Base-by-base conservation (phyloP, 2,113 vertebrate species). In the Centropristis striata region DNA sequence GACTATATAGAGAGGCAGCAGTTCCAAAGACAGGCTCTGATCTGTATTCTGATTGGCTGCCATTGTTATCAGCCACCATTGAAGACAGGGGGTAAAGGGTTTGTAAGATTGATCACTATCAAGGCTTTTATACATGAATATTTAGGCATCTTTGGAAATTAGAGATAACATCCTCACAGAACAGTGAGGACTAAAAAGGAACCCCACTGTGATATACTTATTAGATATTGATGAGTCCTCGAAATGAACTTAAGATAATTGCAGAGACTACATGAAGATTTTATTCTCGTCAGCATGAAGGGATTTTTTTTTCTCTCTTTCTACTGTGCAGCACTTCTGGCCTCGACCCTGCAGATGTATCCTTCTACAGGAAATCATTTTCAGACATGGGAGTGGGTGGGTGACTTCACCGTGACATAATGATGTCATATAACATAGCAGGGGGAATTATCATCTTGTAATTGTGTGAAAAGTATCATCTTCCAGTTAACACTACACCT, bases 291-390 rank as follows among this genome's bases (percentile, higher is more conserved):
- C 32, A 32, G 32, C 32, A 4, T 47, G 4, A n/a, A 32, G 27
- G 20, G n/a, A 60, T 13, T n/a, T 59, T 13, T n/a, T 59, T 13
- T 4, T 1, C 21, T 4, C 4, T 51, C 3, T 41, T 28, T 16
- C 12, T 1, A 44, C 7, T 10, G 8, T 14, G 25, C n/a, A 37
- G 36, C 1, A 13, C 11, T 51, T 51, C 21, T n/a, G 32, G 47
- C n/a, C 21, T 53, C 0, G 1, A 57, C 1, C 8, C 37, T n/a
- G 49, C 61, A 75, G 25, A 12, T 67, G 47, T 54, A 37, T 67
- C 70, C 27, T 65, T 60, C 14, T 18, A 73, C 71, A 68, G 61
- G 60, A 70, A 75, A 71, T 69, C 10, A 12, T 32, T 39, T n/a
- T 78, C 12, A 55, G 32, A 13, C 41, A 5, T 46, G 21, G 25